Evolutionary conservation across 2,113 vertebrate genomes (phyloP).

Genomic region (Brachyhypopomus gauderio): DNA sequence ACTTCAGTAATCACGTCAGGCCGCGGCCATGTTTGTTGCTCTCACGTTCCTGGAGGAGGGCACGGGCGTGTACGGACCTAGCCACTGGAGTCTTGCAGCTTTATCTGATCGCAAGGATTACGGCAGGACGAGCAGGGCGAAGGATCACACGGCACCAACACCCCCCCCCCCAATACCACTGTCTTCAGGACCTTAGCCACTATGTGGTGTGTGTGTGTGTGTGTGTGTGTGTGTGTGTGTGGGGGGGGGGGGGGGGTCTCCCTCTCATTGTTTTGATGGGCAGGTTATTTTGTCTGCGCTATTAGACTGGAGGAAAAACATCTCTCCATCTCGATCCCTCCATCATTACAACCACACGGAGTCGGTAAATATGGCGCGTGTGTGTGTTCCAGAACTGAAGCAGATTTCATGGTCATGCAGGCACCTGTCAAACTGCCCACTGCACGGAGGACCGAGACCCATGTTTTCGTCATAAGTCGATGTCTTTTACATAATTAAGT

Average conservation of each 20-base stretch:
- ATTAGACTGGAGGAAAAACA: neutral
- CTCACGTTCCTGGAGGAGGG: neutral
- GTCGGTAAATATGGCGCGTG: neutral
- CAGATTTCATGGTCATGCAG: neutral
- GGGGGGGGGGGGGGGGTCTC: neutral
- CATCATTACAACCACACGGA: neutral
- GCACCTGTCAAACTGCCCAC: neutral
- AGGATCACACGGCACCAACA: neutral
- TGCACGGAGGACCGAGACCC: too few species aligned
- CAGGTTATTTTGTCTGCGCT: constrained; percentile 5
- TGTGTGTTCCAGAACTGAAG: neutral
- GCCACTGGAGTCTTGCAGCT: neutral
- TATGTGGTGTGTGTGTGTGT: neutral
- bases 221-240: constrained; percentile 1
- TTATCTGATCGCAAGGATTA: neutral
- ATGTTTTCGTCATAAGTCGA: too few species aligned
- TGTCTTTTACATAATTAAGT: too few species aligned
- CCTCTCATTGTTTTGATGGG: neutral
- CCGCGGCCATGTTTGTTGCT: neutral
- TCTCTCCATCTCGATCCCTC: neutral
- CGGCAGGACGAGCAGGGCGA: neutral
- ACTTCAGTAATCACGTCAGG: neutral
- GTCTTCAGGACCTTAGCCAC: neutral
- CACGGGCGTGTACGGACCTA: neutral
- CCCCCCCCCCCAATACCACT: neutral